Conservation (phyloP, 2,113 vertebrate genomes). For the Aptenodytes forsteri region DNA sequence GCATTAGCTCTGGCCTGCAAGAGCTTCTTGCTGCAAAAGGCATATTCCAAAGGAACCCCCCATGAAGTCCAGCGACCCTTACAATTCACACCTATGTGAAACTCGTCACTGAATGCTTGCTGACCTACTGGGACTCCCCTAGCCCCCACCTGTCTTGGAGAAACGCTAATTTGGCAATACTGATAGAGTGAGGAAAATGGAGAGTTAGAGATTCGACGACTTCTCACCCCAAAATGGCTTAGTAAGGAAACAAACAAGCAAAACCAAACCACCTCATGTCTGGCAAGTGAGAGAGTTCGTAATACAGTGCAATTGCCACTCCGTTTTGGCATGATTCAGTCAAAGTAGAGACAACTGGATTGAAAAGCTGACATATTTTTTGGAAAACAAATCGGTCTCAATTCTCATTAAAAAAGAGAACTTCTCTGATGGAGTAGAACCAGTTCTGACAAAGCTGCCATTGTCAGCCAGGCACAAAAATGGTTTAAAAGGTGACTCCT, state of each 20-base stretch:
- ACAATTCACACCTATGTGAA: background rate
- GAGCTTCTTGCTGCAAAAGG: constrained; percentile 17
- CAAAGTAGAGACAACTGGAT: background rate
- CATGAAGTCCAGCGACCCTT: background rate
- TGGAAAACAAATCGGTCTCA: background rate
- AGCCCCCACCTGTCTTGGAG: background rate
- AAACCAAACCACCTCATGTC: background rate
- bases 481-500: background rate
- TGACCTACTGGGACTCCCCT: background rate
- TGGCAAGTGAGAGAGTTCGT: background rate
- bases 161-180: constrained; percentile 32
- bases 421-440: background rate
- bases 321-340: constrained; percentile 11
- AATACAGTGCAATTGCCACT: constrained; percentile 40
- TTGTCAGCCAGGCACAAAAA: constrained; percentile 9
- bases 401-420: background rate
- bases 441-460: constrained; percentile 1
- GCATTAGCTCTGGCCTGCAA: background rate
- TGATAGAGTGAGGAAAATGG: background rate
- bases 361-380: background rate
- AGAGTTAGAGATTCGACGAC: background rate
- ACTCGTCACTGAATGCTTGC: background rate
- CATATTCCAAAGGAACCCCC: background rate
- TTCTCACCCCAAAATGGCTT: constrained; percentile 54
- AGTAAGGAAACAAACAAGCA: constrained; percentile 37